Evolutionary conservation across 2,113 vertebrate species (phyloP).

Genomic region (Sceloporus undulatus): DNA sequence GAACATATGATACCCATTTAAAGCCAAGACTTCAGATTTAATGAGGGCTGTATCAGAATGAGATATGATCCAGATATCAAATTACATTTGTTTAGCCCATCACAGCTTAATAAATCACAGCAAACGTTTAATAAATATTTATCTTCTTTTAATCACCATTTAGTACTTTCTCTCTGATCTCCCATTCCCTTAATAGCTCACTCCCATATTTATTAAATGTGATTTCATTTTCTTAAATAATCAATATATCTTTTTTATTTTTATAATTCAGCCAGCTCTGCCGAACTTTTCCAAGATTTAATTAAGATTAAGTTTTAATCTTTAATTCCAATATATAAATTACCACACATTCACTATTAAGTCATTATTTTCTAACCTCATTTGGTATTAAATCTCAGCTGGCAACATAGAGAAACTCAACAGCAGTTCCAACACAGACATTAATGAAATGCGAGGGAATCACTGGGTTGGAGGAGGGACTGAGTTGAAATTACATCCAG

Average conservation of each 20-base stretch:
- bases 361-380: conserved; percentile 67
- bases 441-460: conserved; percentile 58
- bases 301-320: conserved; percentile 78
- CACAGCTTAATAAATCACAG: conserved; percentile 80
- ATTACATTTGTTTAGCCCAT: conserved; percentile 80
- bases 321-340: conserved; percentile 77
- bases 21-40: conserved; percentile 76
- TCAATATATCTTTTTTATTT: conserved; percentile 77
- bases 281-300: conserved; percentile 76
- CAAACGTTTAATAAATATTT: conserved; percentile 82
- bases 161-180: conserved; percentile 75
- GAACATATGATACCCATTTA: conserved; percentile 77
- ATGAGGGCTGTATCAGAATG: conserved; percentile 77
- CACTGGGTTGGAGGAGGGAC: conserved; percentile 43
- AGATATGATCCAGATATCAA: conserved; percentile 79
- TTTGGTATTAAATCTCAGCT: conserved; percentile 62
- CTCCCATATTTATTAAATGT: conserved; percentile 77
- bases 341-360: conserved; percentile 61
- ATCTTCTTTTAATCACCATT: conserved; percentile 80
- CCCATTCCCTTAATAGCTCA: conserved; percentile 72
- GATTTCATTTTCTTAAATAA: conserved; percentile 78
- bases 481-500: conserved; percentile 44
- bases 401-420: conserved; percentile 53
- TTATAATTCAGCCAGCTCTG: conserved; percentile 69
- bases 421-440: conserved; percentile 51